Percentiles rank a stretch among this genome's conserved stretches.
These are phyloP conservation scores for Pomacea canaliculata DNA, from an alignment of 2,888 invertebrate genomes.

Conservation along the genomic window DNA sequence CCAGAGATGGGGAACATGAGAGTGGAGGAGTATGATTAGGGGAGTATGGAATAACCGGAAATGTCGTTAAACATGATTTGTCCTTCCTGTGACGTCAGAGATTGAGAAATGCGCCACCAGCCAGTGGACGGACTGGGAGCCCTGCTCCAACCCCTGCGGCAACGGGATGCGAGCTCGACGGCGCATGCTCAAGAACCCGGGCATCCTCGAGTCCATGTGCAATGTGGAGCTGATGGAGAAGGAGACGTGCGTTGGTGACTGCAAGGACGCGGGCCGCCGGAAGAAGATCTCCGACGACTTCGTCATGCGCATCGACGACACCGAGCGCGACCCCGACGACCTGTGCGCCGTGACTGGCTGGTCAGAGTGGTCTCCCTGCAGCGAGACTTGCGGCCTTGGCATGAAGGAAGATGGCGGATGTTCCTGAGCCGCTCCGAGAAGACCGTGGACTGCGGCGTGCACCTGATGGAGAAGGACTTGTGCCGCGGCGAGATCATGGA, in stretches of 20 bases:
- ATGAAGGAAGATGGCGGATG: conserved; percentile 60
- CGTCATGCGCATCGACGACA: conserved; percentile 48
- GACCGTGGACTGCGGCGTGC: conserved; percentile 49
- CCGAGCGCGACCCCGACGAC: conserved; percentile 48
- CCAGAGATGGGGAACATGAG: too few relatives aligned
- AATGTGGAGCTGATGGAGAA: conserved; percentile 54
- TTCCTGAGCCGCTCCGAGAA: conserved; percentile 49
- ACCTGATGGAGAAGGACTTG: conserved; percentile 58
- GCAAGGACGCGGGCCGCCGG: conserved; percentile 39
- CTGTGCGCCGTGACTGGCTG: conserved; percentile 79
- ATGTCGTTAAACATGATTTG: not conserved
- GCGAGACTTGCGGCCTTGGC: conserved; percentile 83
- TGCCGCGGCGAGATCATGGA: conserved; percentile 59
- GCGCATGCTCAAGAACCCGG: conserved; percentile 56
- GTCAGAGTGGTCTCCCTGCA: conserved; percentile 88
- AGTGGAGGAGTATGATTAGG: not conserved
- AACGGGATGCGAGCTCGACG: conserved; percentile 78
- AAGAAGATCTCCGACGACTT: conserved; percentile 46
- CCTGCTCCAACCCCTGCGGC: conserved; percentile 72
- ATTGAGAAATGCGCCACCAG: conserved; percentile 74
- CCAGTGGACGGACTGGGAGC: conserved; percentile 72
- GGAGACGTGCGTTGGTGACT: conserved; percentile 64
- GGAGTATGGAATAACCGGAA: not conserved
- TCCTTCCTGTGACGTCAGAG: conserved; percentile 36
- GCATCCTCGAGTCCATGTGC: conserved; percentile 59